Percentiles rank a stretch among this genome's conserved stretches.
Evolutionary conservation across 2,113 vertebrate genomes (phyloP).

Genomic region (Toxotes chatareus): DNA sequence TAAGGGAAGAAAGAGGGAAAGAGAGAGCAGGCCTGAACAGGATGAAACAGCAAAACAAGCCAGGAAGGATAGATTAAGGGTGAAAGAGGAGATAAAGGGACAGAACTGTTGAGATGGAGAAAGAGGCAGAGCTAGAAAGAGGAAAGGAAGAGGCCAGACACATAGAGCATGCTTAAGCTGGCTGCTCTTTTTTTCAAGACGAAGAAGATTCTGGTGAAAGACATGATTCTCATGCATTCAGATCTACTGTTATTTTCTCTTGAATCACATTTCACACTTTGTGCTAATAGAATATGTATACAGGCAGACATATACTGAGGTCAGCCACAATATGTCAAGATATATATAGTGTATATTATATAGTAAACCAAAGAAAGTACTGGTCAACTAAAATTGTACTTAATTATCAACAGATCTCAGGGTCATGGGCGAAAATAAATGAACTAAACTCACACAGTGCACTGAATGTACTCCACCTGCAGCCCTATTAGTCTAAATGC

Average conservation of each 20-base stretch:
- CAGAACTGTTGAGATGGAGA: slow-evolving; percentile 21
- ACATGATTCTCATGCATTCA: background rate
- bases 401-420: too few relatives aligned
- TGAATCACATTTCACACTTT: slow-evolving; percentile 11
- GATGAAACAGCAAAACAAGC: slow-evolving; percentile 35
- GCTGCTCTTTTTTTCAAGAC: slow-evolving; percentile 29
- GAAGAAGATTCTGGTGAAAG: slow-evolving; percentile 30
- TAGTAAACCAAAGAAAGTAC: too few relatives aligned
- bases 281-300: background rate
- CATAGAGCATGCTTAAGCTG: slow-evolving; percentile 9
- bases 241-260: slow-evolving; percentile 11
- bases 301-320: background rate
- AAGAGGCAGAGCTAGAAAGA: slow-evolving; percentile 11
- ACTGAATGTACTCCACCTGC: too few relatives aligned
- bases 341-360: too few relatives aligned
- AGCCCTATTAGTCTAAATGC: too few relatives aligned
- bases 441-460: too few relatives aligned
- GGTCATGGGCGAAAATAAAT: too few relatives aligned
- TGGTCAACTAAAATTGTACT: too few relatives aligned
- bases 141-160: slow-evolving; percentile 26
- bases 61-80: slow-evolving; percentile 23
- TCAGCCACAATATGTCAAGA: too few relatives aligned
- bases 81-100: slow-evolving; percentile 34
- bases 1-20: slow-evolving; percentile 28
- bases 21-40: slow-evolving; percentile 15